Base-by-base conservation (phyloP, 2,888 invertebrate genomes). In the Laspeyria flexula region DNA sequence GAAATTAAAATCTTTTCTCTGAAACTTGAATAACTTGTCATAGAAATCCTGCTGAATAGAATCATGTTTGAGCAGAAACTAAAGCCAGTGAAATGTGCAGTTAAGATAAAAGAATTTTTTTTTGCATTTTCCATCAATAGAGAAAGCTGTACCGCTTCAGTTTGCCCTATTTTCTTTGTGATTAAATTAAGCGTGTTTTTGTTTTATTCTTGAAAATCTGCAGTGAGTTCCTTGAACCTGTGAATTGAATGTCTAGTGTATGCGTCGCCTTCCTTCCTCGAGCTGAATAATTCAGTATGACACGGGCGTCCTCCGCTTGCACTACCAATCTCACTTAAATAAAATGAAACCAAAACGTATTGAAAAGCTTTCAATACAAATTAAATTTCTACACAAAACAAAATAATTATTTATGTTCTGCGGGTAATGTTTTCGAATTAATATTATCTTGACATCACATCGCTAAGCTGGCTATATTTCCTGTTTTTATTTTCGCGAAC, bases 221-320 rank as follows among this genome's bases (percentile, higher is more conserved):
- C 39, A 21, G 31, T 6, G 42, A 65, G 71, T 66, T 73, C 73
- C 54, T 65, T 62, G 80, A 77, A 75, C 81, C 62, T 71, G 58
- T 42, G 59, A 55, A 67, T 64, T 64, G 65, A 64, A 65, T 56
- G 55, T 50, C 48, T 62, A 51, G 52, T 75, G 80, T 72, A 77
- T 78, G 80, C 79, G 76, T 60, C 71, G 76, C 77, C 82, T 83
- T 82, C 83, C 82, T 73, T 47, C 48, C 48, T 77, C 65, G 71
- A 60, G 55, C 70, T 87, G 85, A 85, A 87, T 87, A 79, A 87
- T 87, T 83, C 84, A 87, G 62, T 44, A 60, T 43, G 51, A 63
- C n/a, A n/a, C 69, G 65, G 50, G 65, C 67, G 64, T 58, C 69
- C 72, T 57, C 71, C 60, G 62, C 72, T 64, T 71, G 72, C 57